phyloP scores from a whole-genome alignment of 1,140 invertebrate species.

The Drosophila equinoxialis region DNA sequence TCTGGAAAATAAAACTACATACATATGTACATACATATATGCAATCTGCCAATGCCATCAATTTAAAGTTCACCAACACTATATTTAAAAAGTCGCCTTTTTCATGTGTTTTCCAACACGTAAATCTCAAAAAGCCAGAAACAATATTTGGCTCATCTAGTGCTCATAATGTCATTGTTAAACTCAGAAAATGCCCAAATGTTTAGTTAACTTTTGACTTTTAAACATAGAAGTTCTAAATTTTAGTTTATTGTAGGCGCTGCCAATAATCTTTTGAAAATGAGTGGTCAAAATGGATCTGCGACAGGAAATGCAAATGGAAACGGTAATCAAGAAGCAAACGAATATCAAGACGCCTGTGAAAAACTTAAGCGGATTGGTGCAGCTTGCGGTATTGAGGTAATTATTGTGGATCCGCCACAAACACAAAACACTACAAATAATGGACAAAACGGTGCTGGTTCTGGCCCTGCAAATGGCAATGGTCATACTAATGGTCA shows the following conservation, averaged over 20 bases:
- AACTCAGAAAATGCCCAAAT: neutral
- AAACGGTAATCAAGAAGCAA: neutral
- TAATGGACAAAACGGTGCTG: neutral
- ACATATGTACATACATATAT: no score
- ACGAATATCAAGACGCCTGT: neutral
- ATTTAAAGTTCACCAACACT: no score
- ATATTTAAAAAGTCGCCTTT: no score
- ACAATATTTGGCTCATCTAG: neutral
- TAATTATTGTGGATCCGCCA: neutral
- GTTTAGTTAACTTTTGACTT: neutral
- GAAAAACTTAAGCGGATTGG: conserved; percentile 3
- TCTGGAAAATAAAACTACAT: no score
- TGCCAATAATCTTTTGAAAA: neutral
- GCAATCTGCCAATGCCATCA: no score
- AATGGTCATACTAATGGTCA: neutral
- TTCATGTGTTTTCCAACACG: no score
- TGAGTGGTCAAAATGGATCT: neutral
- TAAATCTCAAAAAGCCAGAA: no score
- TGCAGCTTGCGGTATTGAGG: neutral
- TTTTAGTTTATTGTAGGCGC: neutral
- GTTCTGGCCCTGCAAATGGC: neutral
- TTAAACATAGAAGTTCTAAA: neutral
- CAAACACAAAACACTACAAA: neutral
- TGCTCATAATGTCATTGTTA: neutral
- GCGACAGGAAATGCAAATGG: neutral